phyloP scores from a whole-genome alignment of 2,797 vertebrate genomes.

The Sebastiscus albofasciatus region DNA sequence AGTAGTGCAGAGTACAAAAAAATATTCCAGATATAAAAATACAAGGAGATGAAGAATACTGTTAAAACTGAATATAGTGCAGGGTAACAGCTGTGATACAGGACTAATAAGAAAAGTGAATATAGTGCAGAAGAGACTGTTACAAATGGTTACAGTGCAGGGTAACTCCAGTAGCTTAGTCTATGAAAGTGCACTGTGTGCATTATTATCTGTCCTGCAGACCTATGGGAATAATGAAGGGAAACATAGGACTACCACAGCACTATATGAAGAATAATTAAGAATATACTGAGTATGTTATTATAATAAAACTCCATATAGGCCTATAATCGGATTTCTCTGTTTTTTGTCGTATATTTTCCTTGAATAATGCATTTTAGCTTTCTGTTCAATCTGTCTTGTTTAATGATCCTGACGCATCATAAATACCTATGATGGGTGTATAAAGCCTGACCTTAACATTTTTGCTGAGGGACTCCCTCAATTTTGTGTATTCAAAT shows the following conservation, averaged over 20 bases:
- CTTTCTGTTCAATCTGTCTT: background rate
- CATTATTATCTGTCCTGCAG: no score
- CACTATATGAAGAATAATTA: background rate
- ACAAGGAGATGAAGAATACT: no score
- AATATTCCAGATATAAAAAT: no score
- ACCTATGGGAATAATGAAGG: background rate
- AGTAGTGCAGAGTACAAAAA: no score
- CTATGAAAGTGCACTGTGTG: no score
- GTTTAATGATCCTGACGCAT: background rate
- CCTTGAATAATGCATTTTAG: background rate
- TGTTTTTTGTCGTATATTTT: background rate
- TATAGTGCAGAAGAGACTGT: no score
- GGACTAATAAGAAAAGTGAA: no score
- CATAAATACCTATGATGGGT: background rate
- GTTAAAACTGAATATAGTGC: no score
- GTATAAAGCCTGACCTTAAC: background rate
- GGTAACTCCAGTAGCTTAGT: no score
- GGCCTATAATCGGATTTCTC: background rate
- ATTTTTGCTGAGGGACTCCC: constrained; percentile 1
- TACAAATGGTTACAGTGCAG: no score
- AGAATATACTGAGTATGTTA: background rate
- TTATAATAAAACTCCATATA: background rate
- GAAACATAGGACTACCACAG: background rate
- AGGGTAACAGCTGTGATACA: no score
- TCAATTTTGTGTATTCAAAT: background rate